Evolutionary conservation across 2,113 vertebrate species (phyloP).

Genomic region (Anthoscopus minutus): DNA sequence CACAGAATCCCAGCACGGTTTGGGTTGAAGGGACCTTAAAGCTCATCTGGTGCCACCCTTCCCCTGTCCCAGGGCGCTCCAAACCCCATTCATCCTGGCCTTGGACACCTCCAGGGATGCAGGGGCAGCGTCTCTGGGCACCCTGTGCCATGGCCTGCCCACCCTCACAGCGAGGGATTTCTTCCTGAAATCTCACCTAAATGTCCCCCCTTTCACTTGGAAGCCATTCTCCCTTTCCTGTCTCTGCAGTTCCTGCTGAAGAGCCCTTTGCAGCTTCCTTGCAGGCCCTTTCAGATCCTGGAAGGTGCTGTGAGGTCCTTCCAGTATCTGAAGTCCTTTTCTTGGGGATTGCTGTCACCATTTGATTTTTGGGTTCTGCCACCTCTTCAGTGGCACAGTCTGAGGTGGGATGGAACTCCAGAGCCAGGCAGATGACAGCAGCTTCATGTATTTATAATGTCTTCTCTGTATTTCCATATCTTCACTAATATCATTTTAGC

Average conservation of each 20-base stretch:
- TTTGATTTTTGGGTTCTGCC: not conserved
- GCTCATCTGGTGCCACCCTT: not conserved
- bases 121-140: not conserved
- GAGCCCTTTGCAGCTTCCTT: not conserved
- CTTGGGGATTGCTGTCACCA: not conserved
- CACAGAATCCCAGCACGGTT: not conserved
- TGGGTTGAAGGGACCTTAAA: not conserved
- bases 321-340: not conserved
- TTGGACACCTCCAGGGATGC: not conserved
- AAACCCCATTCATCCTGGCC: rapidly evolving
- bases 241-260: not conserved
- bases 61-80: not conserved
- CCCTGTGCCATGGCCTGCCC: not conserved
- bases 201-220: not conserved
- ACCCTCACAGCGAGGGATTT: not conserved
- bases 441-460: not conserved
- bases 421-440: not conserved
- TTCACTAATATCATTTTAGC: not conserved
- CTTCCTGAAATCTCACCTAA: not conserved
- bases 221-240: not conserved
- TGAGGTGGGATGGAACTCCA: not conserved
- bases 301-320: not conserved
- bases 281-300: not conserved
- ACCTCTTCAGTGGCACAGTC: rapidly evolving
- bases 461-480: not conserved